phyloP scores from a whole-genome alignment of 2,888 invertebrate species.

The Apeira syringaria region DNA sequence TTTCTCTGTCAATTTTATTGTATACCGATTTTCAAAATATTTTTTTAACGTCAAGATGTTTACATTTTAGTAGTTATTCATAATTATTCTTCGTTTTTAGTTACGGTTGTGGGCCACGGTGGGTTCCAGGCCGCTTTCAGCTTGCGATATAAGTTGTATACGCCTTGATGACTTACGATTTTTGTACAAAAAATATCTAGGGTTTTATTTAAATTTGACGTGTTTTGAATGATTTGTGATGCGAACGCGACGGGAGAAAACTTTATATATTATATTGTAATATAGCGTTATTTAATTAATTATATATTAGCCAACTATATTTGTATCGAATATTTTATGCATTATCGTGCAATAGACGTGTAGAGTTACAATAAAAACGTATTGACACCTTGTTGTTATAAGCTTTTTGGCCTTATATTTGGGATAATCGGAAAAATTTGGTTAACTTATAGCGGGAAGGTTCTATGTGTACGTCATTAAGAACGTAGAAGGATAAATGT shows the following conservation, averaged over 20 bases:
- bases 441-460: background rate
- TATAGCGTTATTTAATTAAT: conserved; percentile 29
- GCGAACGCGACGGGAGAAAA: conserved; percentile 18
- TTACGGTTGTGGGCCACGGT: conserved; percentile 1
- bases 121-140: conserved; percentile 6
- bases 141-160: conserved; percentile 33
- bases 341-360: conserved; percentile 31
- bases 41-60: too few relatives aligned
- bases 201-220: conserved; percentile 39
- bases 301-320: conserved; percentile 35
- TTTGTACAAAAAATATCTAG: conserved; percentile 39
- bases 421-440: background rate
- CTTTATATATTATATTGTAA: conserved; percentile 30
- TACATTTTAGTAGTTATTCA: too few relatives aligned
- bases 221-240: conserved; percentile 28
- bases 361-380: background rate
- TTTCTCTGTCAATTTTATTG: too few relatives aligned
- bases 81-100: too few relatives aligned
- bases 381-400: background rate
- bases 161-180: conserved; percentile 38
- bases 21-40: too few relatives aligned
- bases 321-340: conserved; percentile 32
- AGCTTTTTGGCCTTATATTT: background rate
- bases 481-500: too few relatives aligned
- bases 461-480: too few relatives aligned